Conservation (phyloP, 2,797 vertebrate genomes). For the Pangasius krempfi region DNA sequence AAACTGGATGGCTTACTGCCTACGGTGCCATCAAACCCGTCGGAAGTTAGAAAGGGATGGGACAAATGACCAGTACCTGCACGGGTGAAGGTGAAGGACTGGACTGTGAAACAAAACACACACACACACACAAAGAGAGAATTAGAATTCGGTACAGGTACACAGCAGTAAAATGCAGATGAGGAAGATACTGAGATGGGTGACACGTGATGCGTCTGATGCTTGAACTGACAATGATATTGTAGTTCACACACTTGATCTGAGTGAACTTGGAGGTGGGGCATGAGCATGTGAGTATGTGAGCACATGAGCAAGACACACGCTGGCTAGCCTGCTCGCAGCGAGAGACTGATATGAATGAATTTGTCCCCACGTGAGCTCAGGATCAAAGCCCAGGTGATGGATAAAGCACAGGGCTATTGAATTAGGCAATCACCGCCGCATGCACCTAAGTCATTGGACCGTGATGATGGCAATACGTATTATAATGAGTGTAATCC, state of each 20-base stretch:
- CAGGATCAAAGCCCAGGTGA: conserved; percentile 59
- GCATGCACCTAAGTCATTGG: conserved; percentile 57
- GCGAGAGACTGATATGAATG: conserved; percentile 16
- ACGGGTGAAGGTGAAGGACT: conserved; percentile 92
- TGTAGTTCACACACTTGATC: conserved; percentile 6
- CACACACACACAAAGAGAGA: conserved; percentile 70
- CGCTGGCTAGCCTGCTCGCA: neutral
- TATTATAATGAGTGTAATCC: conserved; percentile 65
- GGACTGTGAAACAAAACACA: conserved; percentile 92
- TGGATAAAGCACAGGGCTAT: conserved; percentile 64
- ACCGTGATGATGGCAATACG: conserved; percentile 58
- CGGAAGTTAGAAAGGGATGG: conserved; percentile 67
- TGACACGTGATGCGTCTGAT: neutral
- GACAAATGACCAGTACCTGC: conserved; percentile 91
- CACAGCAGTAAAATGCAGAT: conserved; percentile 66
- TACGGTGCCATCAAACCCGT: conserved; percentile 37
- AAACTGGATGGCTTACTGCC: conserved; percentile 42
- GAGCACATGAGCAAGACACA: neutral
- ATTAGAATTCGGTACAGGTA: conserved; percentile 74
- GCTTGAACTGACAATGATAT: conserved; percentile 16
- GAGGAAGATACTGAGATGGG: conserved; percentile 20
- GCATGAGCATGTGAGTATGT: neutral
- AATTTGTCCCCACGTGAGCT: conserved; percentile 55
- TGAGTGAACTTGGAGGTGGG: conserved; percentile 5
- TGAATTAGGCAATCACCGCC: conserved; percentile 65